Evolutionary conservation across 53 echinoderm and acorn worm species (phyloP), one percentile per base, ranked within the genome.

Genomic region (Luidia sarsii): DNA sequence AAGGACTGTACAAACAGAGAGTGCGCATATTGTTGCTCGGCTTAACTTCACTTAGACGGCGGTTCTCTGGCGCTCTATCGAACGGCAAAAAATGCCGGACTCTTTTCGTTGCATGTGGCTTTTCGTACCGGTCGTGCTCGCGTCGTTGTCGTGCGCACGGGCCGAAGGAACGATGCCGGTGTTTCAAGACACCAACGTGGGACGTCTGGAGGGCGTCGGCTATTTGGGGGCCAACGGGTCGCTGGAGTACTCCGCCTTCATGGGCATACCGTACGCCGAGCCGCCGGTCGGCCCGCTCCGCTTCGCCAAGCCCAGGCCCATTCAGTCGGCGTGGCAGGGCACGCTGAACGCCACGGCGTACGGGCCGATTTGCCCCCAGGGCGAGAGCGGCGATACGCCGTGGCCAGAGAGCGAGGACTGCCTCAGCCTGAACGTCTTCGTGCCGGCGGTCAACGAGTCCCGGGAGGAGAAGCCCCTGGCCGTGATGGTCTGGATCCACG

Each of bases 181-280:
- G n/a, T n/a, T 51, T 57, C 25, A 25, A 3, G 28, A 65, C 20
- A 65, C 65, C 21, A 19, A 36, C 18, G 14, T 1, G 28, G 59
- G 59, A 30, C 15, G 30, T 31, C 28, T 59, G 31, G 0, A 11
- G 4, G 59, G 59, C 31, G 16, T 16, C 7, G 16, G 7, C 1
- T 11, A 59, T 31, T 2, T 30, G 9, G 59, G 11, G 15, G 30
- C 16, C 11, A 31, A 59, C 31, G 31, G 33, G 31, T 30, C 25
- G 8, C 8, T 59, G 16, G 0, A n/a, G n/a, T n/a, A n/a, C n/a
- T n/a, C 59, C 7, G 24, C 35, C 22, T 63, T 24, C 63, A 63
- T 33, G 41, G 91, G 91, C 3, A 85, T 91, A 77, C 91, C 91
- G 2, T 91, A 91, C 48, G 91, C 91, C 9, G 87, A 77, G 37